Evolutionary conservation across 2,797 vertebrate species (phyloP).

Genomic region (Morus bassanus): DNA sequence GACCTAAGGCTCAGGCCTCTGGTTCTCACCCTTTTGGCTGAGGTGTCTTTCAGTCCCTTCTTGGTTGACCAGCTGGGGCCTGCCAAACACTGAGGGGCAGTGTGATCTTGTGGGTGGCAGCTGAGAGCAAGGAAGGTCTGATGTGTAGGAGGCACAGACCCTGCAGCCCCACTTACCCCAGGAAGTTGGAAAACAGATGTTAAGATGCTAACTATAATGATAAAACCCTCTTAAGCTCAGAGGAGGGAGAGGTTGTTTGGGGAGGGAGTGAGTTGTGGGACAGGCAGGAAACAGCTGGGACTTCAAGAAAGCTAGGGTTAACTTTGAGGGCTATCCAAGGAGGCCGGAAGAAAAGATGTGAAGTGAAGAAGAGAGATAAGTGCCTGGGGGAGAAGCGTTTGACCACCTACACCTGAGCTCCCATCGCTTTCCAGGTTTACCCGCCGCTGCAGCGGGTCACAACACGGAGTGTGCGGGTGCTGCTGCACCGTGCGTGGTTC

Average conservation of each 20-base stretch:
- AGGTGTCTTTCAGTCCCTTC: not conserved
- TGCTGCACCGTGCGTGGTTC: not conserved
- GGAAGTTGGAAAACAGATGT: not conserved
- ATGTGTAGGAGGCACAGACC: fast-evolving
- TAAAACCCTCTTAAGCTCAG: not conserved
- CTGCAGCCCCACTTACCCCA: not conserved
- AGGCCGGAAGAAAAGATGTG: not conserved
- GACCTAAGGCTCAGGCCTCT: not conserved
- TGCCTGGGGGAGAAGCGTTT: not conserved
- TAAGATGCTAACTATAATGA: not conserved
- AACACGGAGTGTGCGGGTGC: fast-evolving
- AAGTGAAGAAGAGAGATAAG: not conserved
- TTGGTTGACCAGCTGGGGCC: not conserved
- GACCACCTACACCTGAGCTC: not conserved
- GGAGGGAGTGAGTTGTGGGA: not conserved
- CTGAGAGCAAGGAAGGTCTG: not conserved
- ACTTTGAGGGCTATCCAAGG: not conserved
- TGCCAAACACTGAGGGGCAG: not conserved
- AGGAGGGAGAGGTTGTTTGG: not conserved
- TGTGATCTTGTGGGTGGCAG: not conserved
- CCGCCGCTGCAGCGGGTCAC: not conserved
- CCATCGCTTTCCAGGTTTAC: not conserved
- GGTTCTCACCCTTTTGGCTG: not conserved
- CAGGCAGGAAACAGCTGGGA: not conserved
- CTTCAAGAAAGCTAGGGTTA: not conserved